phyloP scores from a whole-genome alignment of 53 echinoderm and acorn worm species.

The Echinarachnius parma region DNA sequence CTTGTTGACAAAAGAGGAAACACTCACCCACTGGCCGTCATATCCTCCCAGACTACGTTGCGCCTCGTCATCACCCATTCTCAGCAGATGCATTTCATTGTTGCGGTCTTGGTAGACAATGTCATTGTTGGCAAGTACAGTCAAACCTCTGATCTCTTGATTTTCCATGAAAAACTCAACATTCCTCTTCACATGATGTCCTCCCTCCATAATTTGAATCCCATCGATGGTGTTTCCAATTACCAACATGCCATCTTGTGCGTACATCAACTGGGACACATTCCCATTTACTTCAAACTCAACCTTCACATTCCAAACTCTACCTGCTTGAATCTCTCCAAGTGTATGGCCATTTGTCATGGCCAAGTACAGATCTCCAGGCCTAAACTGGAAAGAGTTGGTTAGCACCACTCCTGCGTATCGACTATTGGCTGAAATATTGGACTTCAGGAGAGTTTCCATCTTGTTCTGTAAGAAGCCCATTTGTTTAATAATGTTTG shows the following conservation, averaged over 20 bases:
- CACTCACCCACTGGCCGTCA: slow-evolving; percentile 24
- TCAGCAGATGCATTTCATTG: not conserved
- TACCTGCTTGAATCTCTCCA: not conserved
- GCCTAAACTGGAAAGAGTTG: slow-evolving; percentile 7
- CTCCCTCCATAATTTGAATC: not conserved
- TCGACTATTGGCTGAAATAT: too few species aligned
- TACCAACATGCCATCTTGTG: not conserved
- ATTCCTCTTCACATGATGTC: too few species aligned
- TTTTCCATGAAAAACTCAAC: too few species aligned
- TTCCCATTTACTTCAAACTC: not conserved
- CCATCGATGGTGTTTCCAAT: slow-evolving; percentile 1
- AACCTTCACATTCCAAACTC: not conserved
- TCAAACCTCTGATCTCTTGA: not conserved
- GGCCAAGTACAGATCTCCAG: slow-evolving; percentile 15
- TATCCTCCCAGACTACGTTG: not conserved
- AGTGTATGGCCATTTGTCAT: not conserved
- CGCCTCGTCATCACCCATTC: not conserved
- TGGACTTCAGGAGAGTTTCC: slow-evolving; percentile 10
- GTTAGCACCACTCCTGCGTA: not conserved
- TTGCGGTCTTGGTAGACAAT: slow-evolving; percentile 27
- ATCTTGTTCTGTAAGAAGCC: not conserved
- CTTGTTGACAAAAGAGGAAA: not conserved
- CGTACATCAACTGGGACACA: slow-evolving; percentile 18
- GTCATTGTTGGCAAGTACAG: slow-evolving; percentile 4
- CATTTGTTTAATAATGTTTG: not conserved